phyloP scores from a whole-genome alignment of 2,113 vertebrate species.

The Bubo scandiacus region DNA sequence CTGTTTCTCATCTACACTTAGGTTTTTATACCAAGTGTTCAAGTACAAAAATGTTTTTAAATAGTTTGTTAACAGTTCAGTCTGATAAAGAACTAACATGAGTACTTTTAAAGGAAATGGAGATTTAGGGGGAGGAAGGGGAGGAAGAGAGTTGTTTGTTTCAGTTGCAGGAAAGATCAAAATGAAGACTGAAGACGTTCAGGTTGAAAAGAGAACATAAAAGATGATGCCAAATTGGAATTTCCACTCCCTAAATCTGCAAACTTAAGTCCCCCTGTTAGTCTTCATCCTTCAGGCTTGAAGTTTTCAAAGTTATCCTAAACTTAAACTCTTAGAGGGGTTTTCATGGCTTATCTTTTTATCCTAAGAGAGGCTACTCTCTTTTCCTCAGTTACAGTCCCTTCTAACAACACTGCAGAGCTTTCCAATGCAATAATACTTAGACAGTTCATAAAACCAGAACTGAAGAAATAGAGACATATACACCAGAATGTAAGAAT shows the following conservation, averaged over 20 bases:
- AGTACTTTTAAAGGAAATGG: slow-evolving; percentile 50
- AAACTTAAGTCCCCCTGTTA: not conserved
- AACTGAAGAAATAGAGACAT: not conserved
- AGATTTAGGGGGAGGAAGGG: slow-evolving; percentile 36
- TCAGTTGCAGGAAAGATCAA: slow-evolving; percentile 58
- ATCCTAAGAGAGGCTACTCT: not conserved
- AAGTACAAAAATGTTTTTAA: not conserved
- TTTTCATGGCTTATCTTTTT: not conserved
- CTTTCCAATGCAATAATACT: not conserved
- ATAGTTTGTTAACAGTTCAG: slow-evolving; percentile 1
- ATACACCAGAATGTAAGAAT: not conserved
- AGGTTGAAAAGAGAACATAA: slow-evolving; percentile 56
- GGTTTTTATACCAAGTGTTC: not conserved
- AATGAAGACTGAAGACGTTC: slow-evolving; percentile 10
- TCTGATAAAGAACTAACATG: not conserved
- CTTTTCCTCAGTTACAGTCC: not conserved
- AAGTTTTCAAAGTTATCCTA: not conserved
- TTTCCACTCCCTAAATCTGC: slow-evolving; percentile 31
- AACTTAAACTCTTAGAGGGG: not conserved
- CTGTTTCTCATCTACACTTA: not conserved
- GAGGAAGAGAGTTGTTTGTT: slow-evolving; percentile 59
- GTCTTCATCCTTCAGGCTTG: slow-evolving; percentile 10
- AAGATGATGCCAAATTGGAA: slow-evolving; percentile 37
- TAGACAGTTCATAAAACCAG: not conserved
- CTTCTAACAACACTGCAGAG: not conserved